These are phyloP conservation scores for Chrysolina haemoptera DNA, from an alignment of 2,888 invertebrate genomes.

Conservation along the genomic window DNA sequence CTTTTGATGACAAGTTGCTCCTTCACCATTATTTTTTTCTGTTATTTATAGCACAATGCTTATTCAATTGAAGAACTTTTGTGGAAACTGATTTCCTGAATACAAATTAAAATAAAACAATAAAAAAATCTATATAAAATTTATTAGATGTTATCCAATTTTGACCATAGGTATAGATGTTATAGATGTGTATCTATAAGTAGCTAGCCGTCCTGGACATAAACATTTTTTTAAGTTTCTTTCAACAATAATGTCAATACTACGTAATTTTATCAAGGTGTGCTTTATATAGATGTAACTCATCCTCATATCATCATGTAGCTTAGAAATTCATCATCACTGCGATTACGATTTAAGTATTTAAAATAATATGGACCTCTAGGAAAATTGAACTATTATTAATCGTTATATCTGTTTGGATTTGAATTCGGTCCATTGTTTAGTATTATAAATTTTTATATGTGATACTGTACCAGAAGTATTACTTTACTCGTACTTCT, in stretches of 20 bases:
- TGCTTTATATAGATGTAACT: conserved; percentile 27
- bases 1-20: background rate
- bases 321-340: conserved; percentile 7
- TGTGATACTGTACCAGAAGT: conserved; percentile 10
- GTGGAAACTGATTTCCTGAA: background rate
- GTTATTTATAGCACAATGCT: background rate
- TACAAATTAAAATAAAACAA: background rate
- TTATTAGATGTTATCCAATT: background rate
- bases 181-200: conserved; percentile 8
- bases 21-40: background rate
- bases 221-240: conserved; percentile 18
- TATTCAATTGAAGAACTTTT: conserved; percentile 2
- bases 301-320: conserved; percentile 18
- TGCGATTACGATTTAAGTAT: background rate
- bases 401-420: background rate
- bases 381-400: conserved; percentile 1
- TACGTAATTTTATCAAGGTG: conserved; percentile 19
- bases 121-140: conserved; percentile 5
- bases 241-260: conserved; percentile 19
- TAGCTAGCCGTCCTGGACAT: conserved; percentile 28
- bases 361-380: conserved; percentile 4
- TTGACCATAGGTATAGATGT: conserved; percentile 24
- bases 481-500: conserved; percentile 12
- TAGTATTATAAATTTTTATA: background rate
- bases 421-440: conserved; percentile 10